Evolutionary conservation across 2,888 invertebrate species (phyloP), one percentile per base, ranked within the genome.

Genomic region (Sinelater perroti): DNA sequence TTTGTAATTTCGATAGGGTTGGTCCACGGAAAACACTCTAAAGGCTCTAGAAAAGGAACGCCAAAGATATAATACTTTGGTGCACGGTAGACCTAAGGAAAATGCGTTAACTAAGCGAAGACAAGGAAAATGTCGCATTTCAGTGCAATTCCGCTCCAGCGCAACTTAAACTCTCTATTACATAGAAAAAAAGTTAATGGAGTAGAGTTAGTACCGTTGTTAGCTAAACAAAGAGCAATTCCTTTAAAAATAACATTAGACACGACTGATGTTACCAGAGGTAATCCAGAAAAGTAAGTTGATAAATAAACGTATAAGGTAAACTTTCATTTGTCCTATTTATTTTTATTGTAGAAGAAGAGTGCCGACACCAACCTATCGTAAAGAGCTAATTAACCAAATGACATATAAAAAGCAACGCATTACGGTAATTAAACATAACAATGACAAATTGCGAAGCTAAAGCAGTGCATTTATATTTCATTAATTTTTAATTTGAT

Each of bases 151-250:
- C n/a, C n/a, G n/a, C n/a, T n/a, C n/a, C n/a, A n/a, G n/a, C n/a
- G n/a, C n/a, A n/a, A n/a, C n/a, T n/a, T n/a, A n/a, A n/a, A n/a
- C n/a, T n/a, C n/a, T n/a, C n/a, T n/a, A 10, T 52, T 56, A 47
- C 33, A 42, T 13, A 38, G 30, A 18, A 63, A 54, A 35, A 46
- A 58, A 18, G 55, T 58, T 36, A 63, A 87, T 13, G 91, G 90
- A 14, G 84, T 89, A 44, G 91, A 91, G 77, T 79, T 92, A 70
- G 91, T 91, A 51, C 89, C 91, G 1, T 78, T 92, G 44, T 76
- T 92, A 62, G 88, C 90, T 14, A 83, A 87, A 61, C 82, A 87
- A 65, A 80, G 88, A 56, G 81, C 82, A 49, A 79, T 81, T 44
- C 79, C 81, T 42, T 76, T 81, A 2, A 82, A 83, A 63, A 81